Evolutionary conservation across 2,113 vertebrate species (phyloP), one percentile per base, ranked within the genome.

Genomic region (Malurus cyaneus): DNA sequence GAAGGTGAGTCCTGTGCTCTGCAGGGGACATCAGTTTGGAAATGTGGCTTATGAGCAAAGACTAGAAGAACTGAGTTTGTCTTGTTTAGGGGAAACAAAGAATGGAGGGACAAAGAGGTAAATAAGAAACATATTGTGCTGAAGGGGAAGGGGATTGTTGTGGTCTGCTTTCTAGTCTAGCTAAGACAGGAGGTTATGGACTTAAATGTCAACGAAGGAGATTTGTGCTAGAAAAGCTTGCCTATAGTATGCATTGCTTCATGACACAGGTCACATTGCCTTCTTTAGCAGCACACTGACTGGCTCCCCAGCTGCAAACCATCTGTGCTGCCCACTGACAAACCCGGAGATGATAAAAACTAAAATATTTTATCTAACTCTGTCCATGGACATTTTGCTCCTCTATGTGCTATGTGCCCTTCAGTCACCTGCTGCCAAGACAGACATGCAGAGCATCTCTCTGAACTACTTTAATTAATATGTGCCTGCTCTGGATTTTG

Each of bases 401-500:
- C 70, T 29, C 8, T 18, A 11, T 0, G 1, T 3, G 3, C 77
- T 39, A 6, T 5, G 1, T 89, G 80, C 66, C 73, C 57, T 92
- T 92, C 73, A 80, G 81, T 50, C 87, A 80, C 47, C 73, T 1
- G 3, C 91, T 81, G 88, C 91, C 69, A 36, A 31, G 60, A 41
- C n/a, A 72, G 87, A 66, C 36, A 47, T 0, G 1, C 74, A 52
- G 66, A 9, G 8, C 81, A 89, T 64, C 66, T 81, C 54, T 80
- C 90, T 64, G 66, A 77, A 19, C 56, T 16, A 46, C 62, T 96
- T 81, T 80, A 86, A 92, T 94, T 92, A 80, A 91, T 47, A 34
- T 84, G 50, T 91, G 79, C 64, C 74, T 53, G 88, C 67, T 71
- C 77, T 81, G 50, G 83, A 74, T 93, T 92, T 93, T 94, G 96